A percentile compares a stretch with the other conserved stretches of the same genome.
phyloP scores from a whole-genome alignment of 2,113 vertebrate species.

The Thermophis baileyi region DNA sequence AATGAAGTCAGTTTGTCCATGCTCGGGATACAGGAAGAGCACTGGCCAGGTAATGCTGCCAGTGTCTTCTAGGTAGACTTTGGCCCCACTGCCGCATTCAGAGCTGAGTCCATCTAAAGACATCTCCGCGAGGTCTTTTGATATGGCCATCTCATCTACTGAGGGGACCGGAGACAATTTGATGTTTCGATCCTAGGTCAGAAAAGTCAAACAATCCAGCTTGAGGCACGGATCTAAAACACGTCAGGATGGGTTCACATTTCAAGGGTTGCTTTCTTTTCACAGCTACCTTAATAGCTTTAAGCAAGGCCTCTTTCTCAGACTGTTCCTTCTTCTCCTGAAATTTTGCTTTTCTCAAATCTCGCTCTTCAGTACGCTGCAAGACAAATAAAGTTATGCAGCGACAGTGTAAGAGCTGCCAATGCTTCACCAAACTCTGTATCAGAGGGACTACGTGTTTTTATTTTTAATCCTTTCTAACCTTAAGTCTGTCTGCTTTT shows the following conservation, averaged over 20 bases:
- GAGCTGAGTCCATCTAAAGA: conserved; percentile 72
- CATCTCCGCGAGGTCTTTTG: conserved; percentile 65
- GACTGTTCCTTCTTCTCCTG: conserved; percentile 76
- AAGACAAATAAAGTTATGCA: conserved; percentile 5
- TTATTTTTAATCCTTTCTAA: conserved; percentile 44
- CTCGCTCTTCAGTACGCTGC: conserved; percentile 82
- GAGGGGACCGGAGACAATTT: conserved; percentile 62
- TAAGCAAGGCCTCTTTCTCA: conserved; percentile 74
- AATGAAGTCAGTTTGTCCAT: conserved; percentile 89
- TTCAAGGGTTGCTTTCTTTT: background rate
- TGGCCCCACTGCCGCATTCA: conserved; percentile 71
- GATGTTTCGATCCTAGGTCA: conserved; percentile 80
- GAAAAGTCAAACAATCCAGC: background rate
- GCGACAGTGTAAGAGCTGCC: background rate
- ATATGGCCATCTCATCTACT: conserved; percentile 62
- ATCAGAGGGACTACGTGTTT: fast-evolving
- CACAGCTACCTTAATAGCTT: conserved; percentile 78
- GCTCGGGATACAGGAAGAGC: conserved; percentile 90
- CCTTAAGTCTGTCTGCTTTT: conserved; percentile 86
- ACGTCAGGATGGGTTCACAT: background rate
- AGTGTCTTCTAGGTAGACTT: conserved; percentile 79
- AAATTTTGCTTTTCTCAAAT: conserved; percentile 80
- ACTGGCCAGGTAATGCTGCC: conserved; percentile 88
- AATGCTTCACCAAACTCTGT: background rate
- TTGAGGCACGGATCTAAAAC: background rate